A percentile compares a stretch with the other conserved stretches of the same genome.
Evolutionary conservation across 2,113 vertebrate species (phyloP).

Genomic region (Scatophagus argus): DNA sequence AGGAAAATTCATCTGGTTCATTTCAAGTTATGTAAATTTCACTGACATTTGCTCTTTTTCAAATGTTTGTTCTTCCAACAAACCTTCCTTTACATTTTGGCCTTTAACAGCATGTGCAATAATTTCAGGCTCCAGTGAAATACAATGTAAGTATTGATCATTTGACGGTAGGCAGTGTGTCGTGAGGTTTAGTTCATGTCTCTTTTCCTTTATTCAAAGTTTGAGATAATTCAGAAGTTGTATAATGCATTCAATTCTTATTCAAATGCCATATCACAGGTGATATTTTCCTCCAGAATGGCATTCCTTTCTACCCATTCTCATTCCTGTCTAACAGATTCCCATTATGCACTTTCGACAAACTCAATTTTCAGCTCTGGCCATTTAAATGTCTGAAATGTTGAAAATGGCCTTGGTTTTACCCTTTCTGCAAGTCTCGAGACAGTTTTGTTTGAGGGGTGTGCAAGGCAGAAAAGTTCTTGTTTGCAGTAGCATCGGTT

Average conservation of each 20-base stretch:
- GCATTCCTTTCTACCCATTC: conserved; percentile 50
- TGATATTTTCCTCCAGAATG: conserved; percentile 73
- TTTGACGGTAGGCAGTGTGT: conserved; percentile 47
- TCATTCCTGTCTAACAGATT: conserved; percentile 59
- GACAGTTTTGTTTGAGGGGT: not conserved
- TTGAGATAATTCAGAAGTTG: conserved; percentile 61
- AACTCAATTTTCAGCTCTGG: conserved; percentile 64
- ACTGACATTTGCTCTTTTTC: conserved; percentile 70
- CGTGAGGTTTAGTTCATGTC: conserved; percentile 52
- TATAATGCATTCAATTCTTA: conserved; percentile 64
- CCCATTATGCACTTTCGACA: conserved; percentile 61
- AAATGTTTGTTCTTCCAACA: conserved; percentile 73
- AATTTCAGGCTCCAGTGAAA: conserved; percentile 80
- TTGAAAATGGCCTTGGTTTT: conserved; percentile 51
- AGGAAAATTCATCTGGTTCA: conserved; percentile 33
- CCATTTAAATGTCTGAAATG: conserved; percentile 62
- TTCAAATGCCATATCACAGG: conserved; percentile 72
- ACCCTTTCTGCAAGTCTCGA: conserved; percentile 45
- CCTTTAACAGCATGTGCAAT: conserved; percentile 76
- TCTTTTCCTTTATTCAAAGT: conserved; percentile 67
- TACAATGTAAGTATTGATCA: conserved; percentile 79
- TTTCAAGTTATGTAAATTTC: conserved; percentile 72
- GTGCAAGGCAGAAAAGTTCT: conserved; percentile 6
- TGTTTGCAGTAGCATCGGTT: not conserved
- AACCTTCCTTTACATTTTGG: conserved; percentile 61